phyloP scores from a whole-genome alignment of 2,797 vertebrate species.

The Gouania willdenowi region DNA sequence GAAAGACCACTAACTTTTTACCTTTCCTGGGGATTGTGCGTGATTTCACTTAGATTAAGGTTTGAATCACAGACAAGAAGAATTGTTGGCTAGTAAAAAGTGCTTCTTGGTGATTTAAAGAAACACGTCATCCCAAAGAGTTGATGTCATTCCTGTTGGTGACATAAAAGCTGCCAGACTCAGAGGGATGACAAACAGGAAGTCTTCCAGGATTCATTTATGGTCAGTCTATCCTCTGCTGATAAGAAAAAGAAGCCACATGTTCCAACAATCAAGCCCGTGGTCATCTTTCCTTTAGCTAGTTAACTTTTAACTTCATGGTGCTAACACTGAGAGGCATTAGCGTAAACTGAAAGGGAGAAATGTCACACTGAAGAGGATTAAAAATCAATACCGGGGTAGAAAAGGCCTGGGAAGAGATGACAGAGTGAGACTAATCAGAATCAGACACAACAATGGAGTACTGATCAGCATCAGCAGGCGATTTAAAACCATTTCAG shows the following conservation, averaged over 20 bases:
- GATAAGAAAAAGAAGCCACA: constrained; percentile 8
- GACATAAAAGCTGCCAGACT: constrained; percentile 39
- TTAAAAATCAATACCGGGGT: constrained; percentile 20
- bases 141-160: constrained; percentile 49
- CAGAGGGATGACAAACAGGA: constrained; percentile 48
- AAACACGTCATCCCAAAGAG: too few species aligned
- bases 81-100: too few species aligned
- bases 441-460: constrained; percentile 20
- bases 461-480: constrained; percentile 8
- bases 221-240: background rate
- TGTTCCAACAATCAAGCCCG: background rate
- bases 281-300: constrained; percentile 1
- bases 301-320: constrained; percentile 7
- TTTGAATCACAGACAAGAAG: too few species aligned
- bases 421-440: constrained; percentile 38
- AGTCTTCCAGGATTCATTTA: constrained; percentile 18
- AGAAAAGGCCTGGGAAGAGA: constrained; percentile 7
- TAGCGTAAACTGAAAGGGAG: constrained; percentile 24
- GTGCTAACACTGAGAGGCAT: constrained; percentile 3
- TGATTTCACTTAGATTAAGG: too few species aligned
- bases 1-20: too few species aligned
- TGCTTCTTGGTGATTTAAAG: too few species aligned
- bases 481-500: constrained; percentile 10
- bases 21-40: too few species aligned
- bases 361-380: constrained; percentile 23